These are phyloP conservation scores for Holothuria leucospilota DNA, from an alignment of 53 echinoderm and acorn worm species.

Conservation along the genomic window DNA sequence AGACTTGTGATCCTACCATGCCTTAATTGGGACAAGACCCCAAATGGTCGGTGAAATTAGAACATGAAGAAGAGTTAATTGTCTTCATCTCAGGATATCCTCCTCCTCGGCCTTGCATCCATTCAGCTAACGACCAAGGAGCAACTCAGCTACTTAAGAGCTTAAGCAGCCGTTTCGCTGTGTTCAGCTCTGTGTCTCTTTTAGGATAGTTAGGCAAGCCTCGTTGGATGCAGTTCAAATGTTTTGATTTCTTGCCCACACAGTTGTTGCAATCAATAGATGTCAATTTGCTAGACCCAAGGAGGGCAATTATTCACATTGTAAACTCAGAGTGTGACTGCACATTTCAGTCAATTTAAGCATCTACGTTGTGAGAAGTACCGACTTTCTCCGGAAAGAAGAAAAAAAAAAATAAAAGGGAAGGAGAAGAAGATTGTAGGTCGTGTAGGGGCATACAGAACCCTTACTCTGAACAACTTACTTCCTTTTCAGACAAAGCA, in stretches of 20 bases:
- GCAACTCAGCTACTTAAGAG: constrained; percentile 30
- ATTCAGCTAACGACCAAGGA: not conserved
- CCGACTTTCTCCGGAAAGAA: not conserved
- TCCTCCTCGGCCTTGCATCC: not conserved
- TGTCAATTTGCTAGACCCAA: constrained; percentile 23
- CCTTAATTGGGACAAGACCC: constrained; percentile 42
- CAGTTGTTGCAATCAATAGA: constrained; percentile 40
- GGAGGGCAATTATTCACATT: constrained; percentile 38
- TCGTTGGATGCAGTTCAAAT: not conserved
- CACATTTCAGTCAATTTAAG: constrained; percentile 20
- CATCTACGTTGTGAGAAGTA: not conserved
- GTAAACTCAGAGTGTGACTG: constrained; percentile 37
- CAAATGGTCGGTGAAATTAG: constrained; percentile 23
- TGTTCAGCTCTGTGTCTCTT: constrained; percentile 11
- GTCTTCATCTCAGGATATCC: constrained; percentile 11
- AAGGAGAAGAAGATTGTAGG: not conserved
- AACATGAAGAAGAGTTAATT: constrained; percentile 16
- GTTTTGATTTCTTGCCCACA: constrained; percentile 41
- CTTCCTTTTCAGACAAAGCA: constrained; percentile 3
- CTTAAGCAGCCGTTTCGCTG: constrained; percentile 38
- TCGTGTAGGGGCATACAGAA: constrained; percentile 13
- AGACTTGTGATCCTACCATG: too few relatives aligned
- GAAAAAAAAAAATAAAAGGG: not conserved
- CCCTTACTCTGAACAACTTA: not conserved
- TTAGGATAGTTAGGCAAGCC: constrained; percentile 8